Percentiles rank a stretch among this genome's conserved stretches.
Evolutionary conservation across 2,888 invertebrate species (phyloP).

Genomic region (Mesochorus sp.): DNA sequence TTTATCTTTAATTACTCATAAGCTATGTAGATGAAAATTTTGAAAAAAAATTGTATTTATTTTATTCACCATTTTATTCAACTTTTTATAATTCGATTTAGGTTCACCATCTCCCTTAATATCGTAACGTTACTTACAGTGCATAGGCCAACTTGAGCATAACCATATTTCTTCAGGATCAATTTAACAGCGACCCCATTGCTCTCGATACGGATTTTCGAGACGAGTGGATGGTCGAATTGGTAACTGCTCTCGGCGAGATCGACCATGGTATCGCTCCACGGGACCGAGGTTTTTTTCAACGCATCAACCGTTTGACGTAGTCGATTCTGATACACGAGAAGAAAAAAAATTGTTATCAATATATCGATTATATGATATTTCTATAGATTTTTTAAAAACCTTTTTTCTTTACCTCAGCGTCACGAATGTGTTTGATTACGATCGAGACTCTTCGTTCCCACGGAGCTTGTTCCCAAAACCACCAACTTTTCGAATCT

Average conservation of each 20-base stretch:
- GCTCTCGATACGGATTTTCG: constrained; percentile 77
- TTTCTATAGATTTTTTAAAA: background rate
- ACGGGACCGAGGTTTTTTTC: constrained; percentile 80
- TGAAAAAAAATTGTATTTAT: no score
- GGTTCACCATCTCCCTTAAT: no score
- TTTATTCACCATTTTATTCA: no score
- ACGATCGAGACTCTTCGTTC: constrained; percentile 74
- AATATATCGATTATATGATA: background rate
- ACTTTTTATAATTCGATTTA: no score
- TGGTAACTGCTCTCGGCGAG: constrained; percentile 74
- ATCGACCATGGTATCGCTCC: constrained; percentile 76
- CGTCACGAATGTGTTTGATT: constrained; percentile 74
- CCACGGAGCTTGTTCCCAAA: constrained; percentile 79
- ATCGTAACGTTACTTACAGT: constrained; percentile 79
- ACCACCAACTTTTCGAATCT: constrained; percentile 76
- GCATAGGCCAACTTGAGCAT: constrained; percentile 76
- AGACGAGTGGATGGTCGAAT: constrained; percentile 78
- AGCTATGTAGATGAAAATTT: no score
- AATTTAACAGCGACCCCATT: constrained; percentile 81
- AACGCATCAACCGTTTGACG: constrained; percentile 76
- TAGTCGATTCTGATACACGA: constrained; percentile 76
- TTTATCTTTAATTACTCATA: no score
- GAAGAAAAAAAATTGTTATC: no score
- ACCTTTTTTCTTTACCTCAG: constrained; percentile 68
- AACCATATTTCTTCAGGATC: constrained; percentile 82